A percentile compares a stretch with the other conserved stretches of the same genome.
These are phyloP conservation scores for Porites cylindrica DNA, from an alignment of 92 coral and sea anemone genomes.

Conservation along the genomic window DNA sequence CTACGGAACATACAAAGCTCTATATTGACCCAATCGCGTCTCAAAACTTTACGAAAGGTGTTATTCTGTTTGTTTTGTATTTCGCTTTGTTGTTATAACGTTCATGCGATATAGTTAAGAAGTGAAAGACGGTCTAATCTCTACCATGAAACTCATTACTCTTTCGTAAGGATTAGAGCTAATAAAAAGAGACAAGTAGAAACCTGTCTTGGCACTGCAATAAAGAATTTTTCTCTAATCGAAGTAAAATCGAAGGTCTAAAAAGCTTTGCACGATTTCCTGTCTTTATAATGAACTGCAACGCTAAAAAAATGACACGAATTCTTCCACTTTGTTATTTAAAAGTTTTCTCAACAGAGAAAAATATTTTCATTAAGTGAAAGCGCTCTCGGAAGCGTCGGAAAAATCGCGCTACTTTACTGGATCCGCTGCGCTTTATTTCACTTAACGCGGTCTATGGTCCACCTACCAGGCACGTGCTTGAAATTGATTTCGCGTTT, in stretches of 20 bases:
- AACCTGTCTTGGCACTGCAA: neutral
- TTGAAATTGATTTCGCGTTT: neutral
- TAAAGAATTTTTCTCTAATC: slow-evolving; percentile 18
- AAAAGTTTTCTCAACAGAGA: neutral
- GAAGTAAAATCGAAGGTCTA: neutral
- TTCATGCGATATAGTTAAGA: slow-evolving; percentile 31
- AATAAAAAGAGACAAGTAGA: neutral
- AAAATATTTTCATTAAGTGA: neutral
- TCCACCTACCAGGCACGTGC: slow-evolving; percentile 4
- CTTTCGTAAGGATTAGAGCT: slow-evolving; percentile 13
- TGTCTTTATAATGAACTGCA: neutral
- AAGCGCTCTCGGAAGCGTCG: neutral
- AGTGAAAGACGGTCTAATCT: slow-evolving; percentile 19
- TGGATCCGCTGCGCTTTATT: neutral
- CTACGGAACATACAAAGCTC: neutral
- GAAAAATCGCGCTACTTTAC: slow-evolving; percentile 2
- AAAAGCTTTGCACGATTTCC: neutral
- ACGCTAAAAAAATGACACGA: neutral
- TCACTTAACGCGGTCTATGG: neutral
- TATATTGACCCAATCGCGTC: neutral
- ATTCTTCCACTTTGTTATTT: neutral
- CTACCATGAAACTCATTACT: slow-evolving; percentile 6
- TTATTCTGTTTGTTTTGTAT: slow-evolving; percentile 43
- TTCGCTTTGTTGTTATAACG: slow-evolving; percentile 48
- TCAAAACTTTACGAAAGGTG: neutral